Percentiles rank a stretch among this genome's conserved stretches.
These are phyloP conservation scores for Liolophura sinensis DNA, from an alignment of 1,140 invertebrate species.

Conservation along the genomic window DNA sequence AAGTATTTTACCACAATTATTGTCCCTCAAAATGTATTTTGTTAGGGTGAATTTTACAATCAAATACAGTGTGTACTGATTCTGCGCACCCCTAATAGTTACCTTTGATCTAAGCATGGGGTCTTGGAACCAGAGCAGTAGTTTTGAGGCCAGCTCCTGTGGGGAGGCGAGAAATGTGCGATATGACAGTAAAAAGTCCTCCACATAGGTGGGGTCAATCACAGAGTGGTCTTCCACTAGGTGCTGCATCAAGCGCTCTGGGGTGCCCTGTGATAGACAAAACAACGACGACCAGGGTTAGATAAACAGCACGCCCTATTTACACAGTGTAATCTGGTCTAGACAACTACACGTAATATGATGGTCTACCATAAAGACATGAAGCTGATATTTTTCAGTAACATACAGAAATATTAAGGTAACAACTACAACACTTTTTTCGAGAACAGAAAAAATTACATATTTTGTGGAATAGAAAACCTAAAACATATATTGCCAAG, in stretches of 20 bases:
- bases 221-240: conserved; percentile 87
- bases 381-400: too few relatives aligned
- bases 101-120: conserved; percentile 74
- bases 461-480: too few relatives aligned
- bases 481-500: too few relatives aligned
- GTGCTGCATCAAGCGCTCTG: conserved; percentile 89
- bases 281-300: not conserved
- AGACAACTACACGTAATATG: not conserved
- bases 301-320: not conserved
- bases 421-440: too few relatives aligned
- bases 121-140: conserved; percentile 84
- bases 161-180: conserved; percentile 91
- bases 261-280: conserved; percentile 70
- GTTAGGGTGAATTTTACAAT: too few relatives aligned
- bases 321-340: too few relatives aligned
- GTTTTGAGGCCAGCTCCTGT: conserved; percentile 79
- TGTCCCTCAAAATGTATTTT: too few relatives aligned
- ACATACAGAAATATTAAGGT: too few relatives aligned
- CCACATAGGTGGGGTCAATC: conserved; percentile 95
- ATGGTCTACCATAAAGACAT: too few relatives aligned
- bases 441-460: too few relatives aligned
- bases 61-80: too few relatives aligned
- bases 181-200: conserved; percentile 98
- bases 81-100: conserved; percentile 1
- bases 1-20: too few relatives aligned